Percentiles rank a stretch among this genome's conserved stretches.
Evolutionary conservation across 1,140 invertebrate genomes (phyloP).

Genomic region (Tachypleus tridentatus): DNA sequence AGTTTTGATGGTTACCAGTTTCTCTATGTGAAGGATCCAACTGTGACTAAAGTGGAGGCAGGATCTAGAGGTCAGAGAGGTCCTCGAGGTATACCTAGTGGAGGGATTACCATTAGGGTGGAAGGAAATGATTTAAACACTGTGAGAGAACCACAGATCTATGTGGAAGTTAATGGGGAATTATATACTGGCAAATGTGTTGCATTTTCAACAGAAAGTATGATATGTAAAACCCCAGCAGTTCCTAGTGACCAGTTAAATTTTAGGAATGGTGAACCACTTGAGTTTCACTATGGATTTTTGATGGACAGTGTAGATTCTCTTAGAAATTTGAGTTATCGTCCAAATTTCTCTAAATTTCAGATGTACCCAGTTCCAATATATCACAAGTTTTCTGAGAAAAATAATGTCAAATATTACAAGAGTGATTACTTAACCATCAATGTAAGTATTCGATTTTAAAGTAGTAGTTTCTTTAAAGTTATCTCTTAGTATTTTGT

Average conservation of each 20-base stretch:
- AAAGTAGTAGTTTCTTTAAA: not conserved
- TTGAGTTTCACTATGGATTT: slow-evolving; percentile 80
- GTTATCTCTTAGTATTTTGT: too few species aligned
- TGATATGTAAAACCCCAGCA: slow-evolving; percentile 74
- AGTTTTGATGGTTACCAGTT: slow-evolving; percentile 59
- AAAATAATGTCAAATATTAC: slow-evolving; percentile 69
- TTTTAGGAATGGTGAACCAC: slow-evolving; percentile 51
- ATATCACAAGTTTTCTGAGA: slow-evolving; percentile 76
- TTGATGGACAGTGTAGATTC: slow-evolving; percentile 82
- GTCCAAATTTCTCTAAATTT: slow-evolving; percentile 48
- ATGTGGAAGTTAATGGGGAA: slow-evolving; percentile 65
- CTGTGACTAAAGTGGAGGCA: slow-evolving; percentile 43
- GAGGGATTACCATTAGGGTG: slow-evolving; percentile 80
- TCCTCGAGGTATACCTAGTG: slow-evolving; percentile 39
- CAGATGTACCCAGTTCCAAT: slow-evolving; percentile 81
- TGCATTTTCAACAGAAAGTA: slow-evolving; percentile 47
- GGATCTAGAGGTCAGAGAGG: slow-evolving; percentile 20
- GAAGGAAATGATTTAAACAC: slow-evolving; percentile 75
- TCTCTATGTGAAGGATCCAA: slow-evolving; percentile 83
- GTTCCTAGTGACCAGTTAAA: slow-evolving; percentile 47
- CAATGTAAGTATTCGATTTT: slow-evolving; percentile 46
- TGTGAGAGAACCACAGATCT: slow-evolving; percentile 82
- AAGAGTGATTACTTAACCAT: slow-evolving; percentile 94
- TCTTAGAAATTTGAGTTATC: slow-evolving; percentile 62
- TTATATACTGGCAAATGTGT: slow-evolving; percentile 58